A percentile compares a stretch with the other conserved stretches of the same genome.
Evolutionary conservation across 2,888 invertebrate species (phyloP).

Genomic region (Lithosia quadra): DNA sequence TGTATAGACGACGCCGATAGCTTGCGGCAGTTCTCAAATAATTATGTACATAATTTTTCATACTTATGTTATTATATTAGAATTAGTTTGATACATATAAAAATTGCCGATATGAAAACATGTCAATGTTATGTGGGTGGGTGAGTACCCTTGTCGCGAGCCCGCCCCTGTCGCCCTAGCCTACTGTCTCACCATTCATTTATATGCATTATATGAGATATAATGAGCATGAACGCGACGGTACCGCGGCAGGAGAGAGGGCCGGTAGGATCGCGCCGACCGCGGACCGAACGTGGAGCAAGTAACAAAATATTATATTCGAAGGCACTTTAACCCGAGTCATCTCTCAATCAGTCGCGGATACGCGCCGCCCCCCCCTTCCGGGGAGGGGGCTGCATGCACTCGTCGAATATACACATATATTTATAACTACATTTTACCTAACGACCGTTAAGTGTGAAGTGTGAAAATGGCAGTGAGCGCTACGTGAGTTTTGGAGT

Average conservation of each 20-base stretch:
- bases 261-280: neutral
- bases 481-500: neutral
- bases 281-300: too few relatives aligned
- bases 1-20: neutral
- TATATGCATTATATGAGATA: constrained; percentile 33
- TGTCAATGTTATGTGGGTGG: neutral
- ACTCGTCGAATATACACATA: neutral
- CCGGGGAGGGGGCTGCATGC: neutral
- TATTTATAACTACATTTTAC: neutral
- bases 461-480: neutral
- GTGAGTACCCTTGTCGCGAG: neutral
- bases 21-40: neutral
- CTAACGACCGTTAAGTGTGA: neutral
- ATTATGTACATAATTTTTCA: neutral
- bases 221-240: constrained; percentile 26
- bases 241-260: constrained; percentile 12
- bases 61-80: neutral
- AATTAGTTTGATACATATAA: neutral
- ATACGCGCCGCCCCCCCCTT: neutral
- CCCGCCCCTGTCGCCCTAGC: neutral
- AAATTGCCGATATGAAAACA: neutral
- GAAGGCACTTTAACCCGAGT: constrained; percentile 40
- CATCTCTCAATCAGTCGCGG: constrained; percentile 8
- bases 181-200: constrained; percentile 22
- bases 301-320: constrained; percentile 13